Base-by-base conservation (phyloP, 2,888 invertebrate genomes). In the Agrotis segetum region DNA sequence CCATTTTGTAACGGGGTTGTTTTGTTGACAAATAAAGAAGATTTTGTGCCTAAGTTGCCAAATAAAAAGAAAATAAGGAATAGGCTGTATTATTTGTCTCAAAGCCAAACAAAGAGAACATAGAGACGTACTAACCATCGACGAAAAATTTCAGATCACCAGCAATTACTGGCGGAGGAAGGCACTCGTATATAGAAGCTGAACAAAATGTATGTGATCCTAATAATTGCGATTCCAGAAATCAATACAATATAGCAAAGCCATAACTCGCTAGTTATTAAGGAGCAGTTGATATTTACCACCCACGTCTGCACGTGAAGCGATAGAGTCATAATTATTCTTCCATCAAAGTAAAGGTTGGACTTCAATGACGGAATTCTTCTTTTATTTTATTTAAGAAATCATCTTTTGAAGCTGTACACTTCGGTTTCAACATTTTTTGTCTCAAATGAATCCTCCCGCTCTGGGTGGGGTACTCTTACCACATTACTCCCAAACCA, bases 261-360 rank as follows among this genome's bases (percentile, higher is more conserved):
- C 58, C 72, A 69, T 78, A 78, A 70, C 61, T 64, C 9, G 29
- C 24, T 34, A 53, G 66, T 77, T 63, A 78, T 77, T 77, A 68
- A 66, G 60, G 50, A 52, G n/a, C 67, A 58, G 55, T 69, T 65
- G 77, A 60, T 72, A 55, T 64, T 77, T 53, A 69, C 21, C 59
- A 40, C 78, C 69, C 59, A 66, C 78, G 19, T 47, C 1, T 17
- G 59, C 63, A 78, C 55, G 65, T 77, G 62, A 62, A 62, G 53
- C 65, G 63, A 69, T 69, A 62, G 40, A 77, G 52, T 67, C 66
- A 74, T 74, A n/a, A n/a, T n/a, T n/a, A 74, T 58, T 64, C 47
- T 71, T 74, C 60, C 24, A 65, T 58, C 29, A 56, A 63, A 64
- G 7, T 74, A 74, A 78, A 44, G 74, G 40, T 34, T 52, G 9